Evolutionary conservation across 2,888 invertebrate species (phyloP).

Genomic region (Caenorhabditis becei): DNA sequence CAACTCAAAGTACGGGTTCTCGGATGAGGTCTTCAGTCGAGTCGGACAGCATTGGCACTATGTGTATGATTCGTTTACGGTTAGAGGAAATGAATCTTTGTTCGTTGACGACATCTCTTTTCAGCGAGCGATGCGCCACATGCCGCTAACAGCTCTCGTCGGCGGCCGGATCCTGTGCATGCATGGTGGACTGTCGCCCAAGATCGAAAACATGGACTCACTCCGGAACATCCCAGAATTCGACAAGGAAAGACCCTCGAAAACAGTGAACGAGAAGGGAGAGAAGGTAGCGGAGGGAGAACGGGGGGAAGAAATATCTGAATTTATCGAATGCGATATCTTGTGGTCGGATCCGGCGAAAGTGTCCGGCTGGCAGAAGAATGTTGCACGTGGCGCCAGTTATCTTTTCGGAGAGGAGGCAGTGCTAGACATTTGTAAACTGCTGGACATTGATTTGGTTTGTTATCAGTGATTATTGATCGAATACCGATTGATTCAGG

Average conservation of each 20-base stretch:
- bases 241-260: too few relatives aligned
- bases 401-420: conserved; percentile 84
- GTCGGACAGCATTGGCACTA: conserved; percentile 8
- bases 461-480: background rate
- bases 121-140: conserved; percentile 83
- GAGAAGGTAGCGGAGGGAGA: too few relatives aligned
- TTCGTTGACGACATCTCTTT: conserved; percentile 17
- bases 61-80: conserved; percentile 31
- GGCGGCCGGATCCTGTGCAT: conserved; percentile 84
- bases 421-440: conserved; percentile 83
- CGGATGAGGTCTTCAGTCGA: conserved; percentile 63
- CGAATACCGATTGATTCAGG: conserved; percentile 52
- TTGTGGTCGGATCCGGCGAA: conserved; percentile 66
- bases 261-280: too few relatives aligned
- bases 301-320: too few relatives aligned
- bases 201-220: conserved; percentile 57
- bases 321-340: conserved; percentile 68
- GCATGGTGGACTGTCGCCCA: conserved; percentile 71
- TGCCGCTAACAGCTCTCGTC: conserved; percentile 83
- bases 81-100: too few relatives aligned
- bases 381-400: conserved; percentile 83
- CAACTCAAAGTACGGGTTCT: conserved; percentile 71
- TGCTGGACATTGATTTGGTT: conserved; percentile 83
- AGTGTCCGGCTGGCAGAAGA: conserved; percentile 57
- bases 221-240: conserved; percentile 49